Conservation (phyloP, 2,888 invertebrate species). For the Harpalus rubripes region DNA sequence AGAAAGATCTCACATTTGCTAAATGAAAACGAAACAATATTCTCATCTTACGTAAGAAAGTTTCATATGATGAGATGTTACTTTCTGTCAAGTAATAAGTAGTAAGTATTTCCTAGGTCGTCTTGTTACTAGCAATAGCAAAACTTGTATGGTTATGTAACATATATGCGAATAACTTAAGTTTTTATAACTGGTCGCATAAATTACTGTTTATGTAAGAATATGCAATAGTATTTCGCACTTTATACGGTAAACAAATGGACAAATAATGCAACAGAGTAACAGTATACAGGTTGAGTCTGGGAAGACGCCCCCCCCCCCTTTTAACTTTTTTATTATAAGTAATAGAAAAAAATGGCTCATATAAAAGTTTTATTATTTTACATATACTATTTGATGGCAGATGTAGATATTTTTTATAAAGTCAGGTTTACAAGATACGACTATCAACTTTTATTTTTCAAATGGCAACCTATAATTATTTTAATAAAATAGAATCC, state of each 20-base stretch:
- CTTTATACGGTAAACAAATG: background rate
- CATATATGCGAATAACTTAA: background rate
- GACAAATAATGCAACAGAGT: no score
- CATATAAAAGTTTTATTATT: no score
- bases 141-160: background rate
- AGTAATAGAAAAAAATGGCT: no score
- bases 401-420: no score
- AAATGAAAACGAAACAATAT: constrained; percentile 3
- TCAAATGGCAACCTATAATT: no score
- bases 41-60: constrained; percentile 5
- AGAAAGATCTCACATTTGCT: background rate
- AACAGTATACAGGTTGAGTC: no score
- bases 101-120: background rate
- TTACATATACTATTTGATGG: no score
- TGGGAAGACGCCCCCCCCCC: no score
- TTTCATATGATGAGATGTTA: background rate
- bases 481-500: no score
- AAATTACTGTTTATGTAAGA: background rate
- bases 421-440: no score
- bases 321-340: no score
- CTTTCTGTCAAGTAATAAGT: background rate
- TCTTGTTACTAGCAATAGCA: background rate
- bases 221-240: background rate
- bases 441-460: no score
- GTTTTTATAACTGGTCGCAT: background rate